Evolutionary conservation across 2,888 invertebrate genomes (phyloP).

Genomic region (Luffia ferchaultella): DNA sequence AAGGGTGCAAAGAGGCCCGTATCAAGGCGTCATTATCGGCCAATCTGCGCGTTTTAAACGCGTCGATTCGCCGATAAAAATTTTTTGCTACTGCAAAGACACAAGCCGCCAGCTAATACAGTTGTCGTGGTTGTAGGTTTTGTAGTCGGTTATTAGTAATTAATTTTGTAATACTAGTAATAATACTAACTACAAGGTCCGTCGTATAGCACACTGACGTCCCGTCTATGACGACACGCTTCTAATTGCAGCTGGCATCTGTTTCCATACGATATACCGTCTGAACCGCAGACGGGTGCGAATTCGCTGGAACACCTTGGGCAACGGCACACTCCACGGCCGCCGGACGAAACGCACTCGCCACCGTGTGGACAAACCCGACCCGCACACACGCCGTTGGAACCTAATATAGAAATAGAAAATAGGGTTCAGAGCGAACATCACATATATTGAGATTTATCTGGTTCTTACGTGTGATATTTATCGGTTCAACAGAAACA

Average conservation of each 20-base stretch:
- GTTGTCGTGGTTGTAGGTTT: no score
- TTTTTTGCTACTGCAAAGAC: no score
- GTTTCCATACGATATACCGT: conserved; percentile 85
- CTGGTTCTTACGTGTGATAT: not conserved
- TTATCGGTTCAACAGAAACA: not conserved
- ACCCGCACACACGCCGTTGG: conserved; percentile 72
- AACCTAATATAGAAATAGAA: no score
- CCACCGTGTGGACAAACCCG: conserved; percentile 82
- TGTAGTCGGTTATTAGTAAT: no score
- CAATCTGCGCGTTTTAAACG: no score
- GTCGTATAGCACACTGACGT: conserved; percentile 79
- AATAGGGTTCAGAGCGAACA: not conserved
- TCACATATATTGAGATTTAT: not conserved
- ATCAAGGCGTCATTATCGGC: no score
- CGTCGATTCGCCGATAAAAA: no score
- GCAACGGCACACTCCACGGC: conserved; percentile 83
- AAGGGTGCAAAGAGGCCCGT: no score
- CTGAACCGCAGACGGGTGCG: conserved; percentile 84
- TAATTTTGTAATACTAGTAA: no score
- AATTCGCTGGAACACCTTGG: conserved; percentile 85
- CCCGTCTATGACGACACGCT: conserved; percentile 77
- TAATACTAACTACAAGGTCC: conserved; percentile 86
- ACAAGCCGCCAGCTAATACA: no score
- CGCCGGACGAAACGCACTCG: conserved; percentile 70
- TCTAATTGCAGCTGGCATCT: conserved; percentile 83